Base-by-base conservation (phyloP, 2,113 vertebrate genomes). In the Sitta europaea region DNA sequence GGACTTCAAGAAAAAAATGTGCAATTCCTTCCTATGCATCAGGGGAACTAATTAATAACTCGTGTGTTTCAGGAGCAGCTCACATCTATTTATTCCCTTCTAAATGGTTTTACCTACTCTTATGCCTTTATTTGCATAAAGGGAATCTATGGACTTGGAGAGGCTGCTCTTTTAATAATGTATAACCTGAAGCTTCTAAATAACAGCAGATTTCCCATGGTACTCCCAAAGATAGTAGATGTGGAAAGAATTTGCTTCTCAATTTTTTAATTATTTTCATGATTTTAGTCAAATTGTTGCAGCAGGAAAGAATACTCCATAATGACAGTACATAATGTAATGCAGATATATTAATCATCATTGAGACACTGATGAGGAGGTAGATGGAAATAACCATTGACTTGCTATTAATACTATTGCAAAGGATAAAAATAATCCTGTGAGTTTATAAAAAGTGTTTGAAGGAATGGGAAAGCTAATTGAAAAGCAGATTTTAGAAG, bases 341-440 rank as follows among this genome's bases (percentile, higher is more conserved):
- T 90, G 36, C 53, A 94, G 80, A 51, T 86, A 53, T 58, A 59
- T 74, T 92, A 92, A 96, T 86, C 81, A 70, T 84, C 77, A 36
- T 24, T 83, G 88, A 90, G 62, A 94, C 62, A 35, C 35, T 74
- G 78, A 90, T 85, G 62, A 89, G 51, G 47, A 92, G 55, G n/a
- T 73, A 93, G 51, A 90, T 77, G 29, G 67, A 96, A 97, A 93
- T 92, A 95, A 86, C 58, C 63, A 83, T 62, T 86, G 71, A 70
- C 55, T 88, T 94, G 55, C 80, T 95, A 93, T 95, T 91, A 92
- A 96, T 96, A 90, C 22, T 21, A 48, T 20, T 72, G 53, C 14
- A 84, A 68, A 91, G 43, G 48, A 72, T 95, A 94, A 96, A 96
- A 96, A 83, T 83, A 96, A 89, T 68, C 59, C 59, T 55, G 28